Evolutionary conservation across 2,888 invertebrate species (phyloP).

Genomic region (Chaitophorus viminalis): DNA sequence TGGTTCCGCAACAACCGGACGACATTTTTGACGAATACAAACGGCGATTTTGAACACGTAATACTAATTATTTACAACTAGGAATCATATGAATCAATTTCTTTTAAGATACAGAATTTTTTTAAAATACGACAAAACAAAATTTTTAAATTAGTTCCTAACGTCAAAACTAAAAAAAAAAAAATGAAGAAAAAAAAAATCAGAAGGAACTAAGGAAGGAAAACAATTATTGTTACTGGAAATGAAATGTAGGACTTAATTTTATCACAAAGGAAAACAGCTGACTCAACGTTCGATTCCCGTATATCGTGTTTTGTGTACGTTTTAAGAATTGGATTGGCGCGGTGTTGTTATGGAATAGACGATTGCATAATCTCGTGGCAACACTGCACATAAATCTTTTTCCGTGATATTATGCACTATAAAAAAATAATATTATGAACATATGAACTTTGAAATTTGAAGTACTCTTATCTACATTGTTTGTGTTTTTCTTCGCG

Average conservation of each 20-base stretch:
- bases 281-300: not conserved
- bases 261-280: constrained; percentile 56
- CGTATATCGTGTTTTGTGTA: not conserved
- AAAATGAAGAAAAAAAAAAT: not conserved
- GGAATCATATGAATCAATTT: not conserved
- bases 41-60: not conserved
- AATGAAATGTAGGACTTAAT: not conserved
- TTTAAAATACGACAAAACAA: not conserved
- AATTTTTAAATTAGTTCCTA: not conserved
- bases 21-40: constrained; percentile 73
- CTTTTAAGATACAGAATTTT: not conserved
- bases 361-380: not conserved
- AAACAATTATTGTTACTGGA: constrained; percentile 21
- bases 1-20: constrained; percentile 88
- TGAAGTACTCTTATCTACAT: not conserved
- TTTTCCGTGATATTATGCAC: too few relatives aligned
- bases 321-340: not conserved
- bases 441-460: not conserved
- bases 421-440: too few relatives aligned
- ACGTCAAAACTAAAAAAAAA: not conserved
- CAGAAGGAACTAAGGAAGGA: too few relatives aligned
- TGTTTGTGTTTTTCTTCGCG: not conserved
- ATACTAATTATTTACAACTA: not conserved
- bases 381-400: not conserved
- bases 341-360: not conserved